Evolutionary conservation across 2,113 vertebrate genomes (phyloP).

Genomic region (Anseranas semipalmata): DNA sequence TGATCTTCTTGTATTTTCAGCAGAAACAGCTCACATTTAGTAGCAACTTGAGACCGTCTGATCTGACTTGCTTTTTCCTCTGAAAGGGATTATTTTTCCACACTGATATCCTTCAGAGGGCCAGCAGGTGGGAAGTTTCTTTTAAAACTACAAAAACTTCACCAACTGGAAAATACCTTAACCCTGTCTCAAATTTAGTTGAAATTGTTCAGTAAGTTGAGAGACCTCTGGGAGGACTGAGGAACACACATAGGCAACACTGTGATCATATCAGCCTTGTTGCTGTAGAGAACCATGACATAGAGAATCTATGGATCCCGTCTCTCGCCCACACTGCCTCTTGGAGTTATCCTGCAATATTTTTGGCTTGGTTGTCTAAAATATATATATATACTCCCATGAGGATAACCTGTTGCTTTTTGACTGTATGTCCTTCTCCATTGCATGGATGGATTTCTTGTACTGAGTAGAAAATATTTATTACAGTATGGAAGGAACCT

Average conservation of each 20-base stretch:
- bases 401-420: neutral
- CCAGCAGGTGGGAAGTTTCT: neutral
- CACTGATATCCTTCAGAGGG: neutral
- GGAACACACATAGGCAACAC: neutral
- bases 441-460: neutral
- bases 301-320: neutral
- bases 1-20: neutral
- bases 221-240: neutral
- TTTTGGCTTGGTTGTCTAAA: neutral
- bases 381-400: neutral
- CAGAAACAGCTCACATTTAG: neutral
- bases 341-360: neutral
- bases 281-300: neutral
- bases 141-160: neutral
- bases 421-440: neutral
- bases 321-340: neutral
- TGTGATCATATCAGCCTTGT: neutral
- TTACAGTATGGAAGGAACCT: neutral
- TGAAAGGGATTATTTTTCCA: neutral
- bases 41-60: neutral
- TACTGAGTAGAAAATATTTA: neutral
- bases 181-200: neutral
- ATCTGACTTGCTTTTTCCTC: neutral
- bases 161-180: neutral
- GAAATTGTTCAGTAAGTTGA: neutral